A percentile compares a stretch with the other conserved stretches of the same genome.
Evolutionary conservation across 2,888 invertebrate species (phyloP).

Genomic region (Eucera pruinosa): DNA sequence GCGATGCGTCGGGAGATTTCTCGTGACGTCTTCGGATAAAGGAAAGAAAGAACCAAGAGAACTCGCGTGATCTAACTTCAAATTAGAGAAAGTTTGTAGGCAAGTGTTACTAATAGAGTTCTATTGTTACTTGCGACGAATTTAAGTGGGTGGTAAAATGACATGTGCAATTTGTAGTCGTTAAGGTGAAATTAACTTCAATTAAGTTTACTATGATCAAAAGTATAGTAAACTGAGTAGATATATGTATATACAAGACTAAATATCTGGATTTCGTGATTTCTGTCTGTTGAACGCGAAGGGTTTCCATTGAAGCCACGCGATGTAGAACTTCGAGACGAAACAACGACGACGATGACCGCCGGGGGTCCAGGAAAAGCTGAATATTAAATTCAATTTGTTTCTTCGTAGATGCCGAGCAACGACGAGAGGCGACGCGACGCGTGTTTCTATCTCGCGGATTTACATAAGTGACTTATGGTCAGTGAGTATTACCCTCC

Average conservation of each 20-base stretch:
- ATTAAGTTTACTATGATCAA: too few relatives aligned
- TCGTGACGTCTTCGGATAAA: slow-evolving; percentile 14
- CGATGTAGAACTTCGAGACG: slow-evolving; percentile 9
- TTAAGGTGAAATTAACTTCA: too few relatives aligned
- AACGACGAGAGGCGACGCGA: slow-evolving; percentile 50
- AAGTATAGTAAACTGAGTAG: too few relatives aligned
- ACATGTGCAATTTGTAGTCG: too few relatives aligned
- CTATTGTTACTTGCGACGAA: not conserved
- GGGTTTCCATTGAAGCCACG: not conserved
- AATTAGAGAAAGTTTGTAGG: not conserved
- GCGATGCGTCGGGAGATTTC: not conserved
- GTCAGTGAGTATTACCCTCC: slow-evolving; percentile 72
- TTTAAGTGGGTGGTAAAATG: not conserved
- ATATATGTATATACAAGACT: too few relatives aligned
- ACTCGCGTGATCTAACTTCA: slow-evolving; percentile 10
- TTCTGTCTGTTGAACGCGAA: not conserved
- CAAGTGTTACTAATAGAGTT: not conserved
- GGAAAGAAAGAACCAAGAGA: not conserved
- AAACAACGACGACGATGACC: not conserved
- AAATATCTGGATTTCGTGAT: not conserved
- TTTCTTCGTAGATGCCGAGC: slow-evolving; percentile 46
- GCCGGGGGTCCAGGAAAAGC: slow-evolving; percentile 28
- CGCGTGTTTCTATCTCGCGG: slow-evolving; percentile 69
- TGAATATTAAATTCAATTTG: slow-evolving; percentile 73
- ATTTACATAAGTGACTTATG: slow-evolving; percentile 82